Percentiles rank a stretch among this genome's conserved stretches.
These are phyloP conservation scores for Aporophyla lueneburgensis DNA, from an alignment of 2,888 invertebrate species.

Conservation along the genomic window DNA sequence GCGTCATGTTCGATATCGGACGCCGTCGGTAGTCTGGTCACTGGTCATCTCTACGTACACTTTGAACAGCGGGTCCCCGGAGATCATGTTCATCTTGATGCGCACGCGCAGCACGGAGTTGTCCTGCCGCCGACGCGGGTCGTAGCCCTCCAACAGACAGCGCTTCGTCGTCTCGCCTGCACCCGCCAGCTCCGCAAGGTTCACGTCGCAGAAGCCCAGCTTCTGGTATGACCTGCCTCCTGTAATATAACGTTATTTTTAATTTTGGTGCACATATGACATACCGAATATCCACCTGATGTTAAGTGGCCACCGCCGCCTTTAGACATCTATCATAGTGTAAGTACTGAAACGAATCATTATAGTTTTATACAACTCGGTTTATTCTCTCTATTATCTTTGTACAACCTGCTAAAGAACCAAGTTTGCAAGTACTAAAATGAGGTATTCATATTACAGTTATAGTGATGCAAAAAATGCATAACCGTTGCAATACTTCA, in stretches of 20 bases:
- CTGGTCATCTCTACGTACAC: conserved; percentile 88
- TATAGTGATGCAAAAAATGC: background rate
- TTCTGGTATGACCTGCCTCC: conserved; percentile 97
- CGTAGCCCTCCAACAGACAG: conserved; percentile 98
- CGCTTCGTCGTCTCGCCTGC: conserved; percentile 96
- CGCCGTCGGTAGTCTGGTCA: background rate
- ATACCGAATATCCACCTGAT: background rate
- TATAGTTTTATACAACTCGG: background rate
- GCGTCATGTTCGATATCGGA: background rate
- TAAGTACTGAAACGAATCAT: background rate
- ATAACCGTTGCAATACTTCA: background rate
- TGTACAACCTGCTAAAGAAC: background rate
- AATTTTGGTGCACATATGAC: background rate
- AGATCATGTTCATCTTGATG: conserved; percentile 98
- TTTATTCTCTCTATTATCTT: background rate
- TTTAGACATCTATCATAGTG: background rate
- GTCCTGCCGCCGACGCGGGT: conserved; percentile 97
- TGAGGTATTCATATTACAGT: conserved; percentile 11
- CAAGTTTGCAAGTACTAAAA: conserved; percentile 16
- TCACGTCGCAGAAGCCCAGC: conserved; percentile 99
- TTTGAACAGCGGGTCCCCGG: conserved; percentile 99
- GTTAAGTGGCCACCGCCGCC: background rate
- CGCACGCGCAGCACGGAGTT: conserved; percentile 98
- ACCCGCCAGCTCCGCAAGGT: conserved; percentile 99
- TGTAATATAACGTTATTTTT: conserved; percentile 63